Evolutionary conservation across 2,113 vertebrate genomes (phyloP).

Genomic region (Irena cyanogastra): DNA sequence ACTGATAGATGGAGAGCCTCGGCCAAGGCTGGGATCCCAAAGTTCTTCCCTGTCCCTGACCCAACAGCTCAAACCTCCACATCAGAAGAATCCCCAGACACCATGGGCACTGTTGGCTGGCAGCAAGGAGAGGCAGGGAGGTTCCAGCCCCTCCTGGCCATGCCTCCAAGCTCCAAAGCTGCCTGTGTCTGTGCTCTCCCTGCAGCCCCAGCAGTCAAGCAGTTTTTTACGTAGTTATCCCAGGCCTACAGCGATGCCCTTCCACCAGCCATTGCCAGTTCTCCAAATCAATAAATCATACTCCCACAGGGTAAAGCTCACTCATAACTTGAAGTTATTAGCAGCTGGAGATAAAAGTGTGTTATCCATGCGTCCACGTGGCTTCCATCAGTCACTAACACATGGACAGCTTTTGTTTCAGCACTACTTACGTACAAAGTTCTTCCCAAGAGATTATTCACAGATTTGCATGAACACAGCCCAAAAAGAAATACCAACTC

Average conservation of each 20-base stretch:
- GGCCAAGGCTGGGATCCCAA: background rate
- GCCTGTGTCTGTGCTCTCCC: fast-evolving
- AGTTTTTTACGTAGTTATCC: fast-evolving
- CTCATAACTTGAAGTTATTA: background rate
- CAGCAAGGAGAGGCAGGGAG: background rate
- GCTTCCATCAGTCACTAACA: background rate
- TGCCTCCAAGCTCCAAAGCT: background rate
- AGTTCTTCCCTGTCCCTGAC: background rate
- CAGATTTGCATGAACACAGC: background rate
- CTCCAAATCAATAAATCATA: background rate
- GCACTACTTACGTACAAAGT: background rate
- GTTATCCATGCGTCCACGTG: fast-evolving
- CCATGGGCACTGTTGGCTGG: background rate
- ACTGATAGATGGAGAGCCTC: background rate
- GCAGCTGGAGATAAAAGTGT: background rate
- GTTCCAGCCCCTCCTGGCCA: background rate
- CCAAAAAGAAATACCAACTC: background rate
- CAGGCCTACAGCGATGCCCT: background rate
- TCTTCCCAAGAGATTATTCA: background rate
- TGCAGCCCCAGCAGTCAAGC: background rate
- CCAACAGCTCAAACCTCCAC: background rate
- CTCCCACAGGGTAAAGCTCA: background rate
- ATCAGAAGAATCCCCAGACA: background rate
- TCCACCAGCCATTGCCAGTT: background rate
- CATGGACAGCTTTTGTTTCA: background rate